phyloP scores from a whole-genome alignment of 2,888 invertebrate species.

The Saturnia pavonia region DNA sequence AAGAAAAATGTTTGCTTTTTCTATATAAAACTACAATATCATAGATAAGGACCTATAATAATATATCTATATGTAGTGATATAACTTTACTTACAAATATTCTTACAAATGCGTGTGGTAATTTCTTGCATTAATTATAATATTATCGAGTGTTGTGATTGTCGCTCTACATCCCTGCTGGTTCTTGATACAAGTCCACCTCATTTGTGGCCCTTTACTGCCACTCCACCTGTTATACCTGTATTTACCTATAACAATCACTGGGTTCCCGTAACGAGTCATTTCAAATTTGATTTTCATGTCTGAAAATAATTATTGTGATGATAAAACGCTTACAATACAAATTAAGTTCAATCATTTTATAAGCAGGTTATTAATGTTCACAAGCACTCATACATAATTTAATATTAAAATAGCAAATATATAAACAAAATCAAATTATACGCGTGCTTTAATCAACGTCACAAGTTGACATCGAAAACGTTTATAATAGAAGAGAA shows the following conservation, averaged over 20 bases:
- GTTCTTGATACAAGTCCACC: conserved; percentile 62
- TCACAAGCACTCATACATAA: not conserved
- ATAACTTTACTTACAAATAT: not conserved
- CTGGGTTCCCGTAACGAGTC: conserved; percentile 64
- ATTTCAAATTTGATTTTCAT: conserved; percentile 35
- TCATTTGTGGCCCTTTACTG: conserved; percentile 47
- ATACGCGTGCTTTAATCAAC: not conserved
- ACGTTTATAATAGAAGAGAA: not conserved
- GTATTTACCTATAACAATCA: conserved; percentile 53
- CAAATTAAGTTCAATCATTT: not conserved
- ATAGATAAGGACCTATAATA: too few species aligned
- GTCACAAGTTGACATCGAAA: not conserved
- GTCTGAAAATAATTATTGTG: not conserved
- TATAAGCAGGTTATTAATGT: not conserved
- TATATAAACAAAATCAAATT: not conserved
- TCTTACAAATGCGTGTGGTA: conserved; percentile 42
- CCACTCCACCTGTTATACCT: conserved; percentile 59
- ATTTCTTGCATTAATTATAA: conserved; percentile 49
- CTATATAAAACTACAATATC: too few species aligned
- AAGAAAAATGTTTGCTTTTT: too few species aligned
- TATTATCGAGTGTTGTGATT: conserved; percentile 49
- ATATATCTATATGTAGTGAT: not conserved
- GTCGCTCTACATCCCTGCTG: conserved; percentile 58
- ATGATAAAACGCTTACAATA: not conserved
- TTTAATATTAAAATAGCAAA: not conserved